Percentiles rank a stretch among this genome's conserved stretches.
phyloP scores from a whole-genome alignment of 2,888 invertebrate species.

The Melieria crassipennis region DNA sequence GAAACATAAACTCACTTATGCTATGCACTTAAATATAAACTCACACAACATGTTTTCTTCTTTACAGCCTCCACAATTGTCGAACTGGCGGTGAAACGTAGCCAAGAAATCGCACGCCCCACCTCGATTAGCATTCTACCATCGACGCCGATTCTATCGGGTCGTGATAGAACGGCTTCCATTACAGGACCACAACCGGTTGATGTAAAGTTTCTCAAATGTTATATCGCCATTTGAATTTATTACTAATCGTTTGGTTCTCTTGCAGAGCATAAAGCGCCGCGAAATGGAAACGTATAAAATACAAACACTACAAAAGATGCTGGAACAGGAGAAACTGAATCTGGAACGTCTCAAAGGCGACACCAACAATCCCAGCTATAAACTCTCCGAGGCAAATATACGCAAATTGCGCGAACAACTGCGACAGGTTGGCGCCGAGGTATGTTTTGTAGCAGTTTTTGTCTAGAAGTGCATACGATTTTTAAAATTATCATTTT shows the following conservation, averaged over 20 bases:
- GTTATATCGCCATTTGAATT: neutral
- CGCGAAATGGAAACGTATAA: constrained; percentile 85
- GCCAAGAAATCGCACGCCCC: constrained; percentile 66
- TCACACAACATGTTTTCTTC: neutral
- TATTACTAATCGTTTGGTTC: neutral
- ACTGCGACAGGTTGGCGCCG: constrained; percentile 64
- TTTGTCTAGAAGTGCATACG: neutral
- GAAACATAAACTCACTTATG: constrained; percentile 1
- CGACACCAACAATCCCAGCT: constrained; percentile 60
- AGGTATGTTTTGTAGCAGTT: constrained; percentile 50
- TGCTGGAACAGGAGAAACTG: constrained; percentile 88
- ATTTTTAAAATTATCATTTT: neutral
- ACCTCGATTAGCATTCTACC: constrained; percentile 65
- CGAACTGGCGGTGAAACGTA: constrained; percentile 76
- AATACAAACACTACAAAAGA: constrained; percentile 84
- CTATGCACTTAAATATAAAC: neutral
- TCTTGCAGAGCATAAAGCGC: constrained; percentile 80
- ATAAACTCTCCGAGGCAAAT: constrained; percentile 64
- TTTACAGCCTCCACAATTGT: constrained; percentile 75
- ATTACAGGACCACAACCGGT: constrained; percentile 89
- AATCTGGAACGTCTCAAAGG: constrained; percentile 81
- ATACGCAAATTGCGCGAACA: constrained; percentile 65
- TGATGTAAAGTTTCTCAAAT: constrained; percentile 72
- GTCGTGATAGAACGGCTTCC: constrained; percentile 68
- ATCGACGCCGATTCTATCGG: constrained; percentile 69